Base-by-base conservation (phyloP, 2,113 vertebrate species). In the Cyanocitta stelleri region DNA sequence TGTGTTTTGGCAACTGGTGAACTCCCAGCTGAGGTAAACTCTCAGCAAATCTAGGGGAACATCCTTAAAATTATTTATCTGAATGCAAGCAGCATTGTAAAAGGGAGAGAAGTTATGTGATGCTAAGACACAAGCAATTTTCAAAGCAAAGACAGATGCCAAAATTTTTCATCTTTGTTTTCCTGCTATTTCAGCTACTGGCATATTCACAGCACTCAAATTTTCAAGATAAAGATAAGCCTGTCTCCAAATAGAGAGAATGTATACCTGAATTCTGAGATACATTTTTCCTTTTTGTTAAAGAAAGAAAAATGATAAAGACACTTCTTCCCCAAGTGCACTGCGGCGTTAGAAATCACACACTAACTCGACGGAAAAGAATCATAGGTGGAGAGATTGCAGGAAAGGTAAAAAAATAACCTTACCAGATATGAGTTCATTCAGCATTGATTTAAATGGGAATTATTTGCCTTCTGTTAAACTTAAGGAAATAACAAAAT, bases 231-330 rank as follows among this genome's bases (percentile, higher is more conserved):
- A 87, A 85, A 78, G 71, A 69, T 30, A 85, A 93, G 68, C 8
- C 24, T 78, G 37, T 75, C 58, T 68, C n/a, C n/a, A 78, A 71
- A 80, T 4, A 83, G 33, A 39, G 16, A 71, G 56, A 54, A 48
- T 23, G 7, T 52, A 35, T 80, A 56, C 14, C n/a, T 67, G 62
- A 87, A 87, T 84, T 96, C 94, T 96, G 44, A 95, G 64, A 91
- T 29, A 17, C 4, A 5, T 64, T 95, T 77, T 88, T 96, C 91
- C 56, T 95, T 97, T 97, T 96, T 87, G 85, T 97, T 97, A 83
- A 97, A 98, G 98, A 98, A 97, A 98, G 98, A 97, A 98, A 92
- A 97, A 51, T 22, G 24, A 87, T 97, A 37, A 98, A 98, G 94
- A 92, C 96, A 15, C 9, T 96, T 52, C 89, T 98, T 56, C 96